Conservation (phyloP, 2,888 invertebrate species). For the Lycophotia porphyrea region DNA sequence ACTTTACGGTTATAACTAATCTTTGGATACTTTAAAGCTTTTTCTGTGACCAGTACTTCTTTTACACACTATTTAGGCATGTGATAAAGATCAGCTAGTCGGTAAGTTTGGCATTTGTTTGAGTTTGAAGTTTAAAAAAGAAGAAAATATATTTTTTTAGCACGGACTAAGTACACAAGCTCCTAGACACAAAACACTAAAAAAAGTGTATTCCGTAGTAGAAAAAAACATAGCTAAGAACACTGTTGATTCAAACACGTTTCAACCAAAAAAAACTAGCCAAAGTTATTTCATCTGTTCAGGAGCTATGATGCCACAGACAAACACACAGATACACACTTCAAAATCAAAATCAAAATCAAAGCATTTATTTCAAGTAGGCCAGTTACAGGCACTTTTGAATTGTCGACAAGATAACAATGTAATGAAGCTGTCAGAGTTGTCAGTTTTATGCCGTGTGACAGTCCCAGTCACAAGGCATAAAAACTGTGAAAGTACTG, state of each 20-base stretch:
- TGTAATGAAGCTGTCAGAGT: too few species aligned
- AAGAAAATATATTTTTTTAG: not conserved
- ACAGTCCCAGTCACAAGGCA: too few species aligned
- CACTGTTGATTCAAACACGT: not conserved
- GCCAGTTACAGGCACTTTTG: too few species aligned
- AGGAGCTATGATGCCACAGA: not conserved
- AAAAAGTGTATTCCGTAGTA: not conserved
- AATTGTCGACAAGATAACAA: too few species aligned
- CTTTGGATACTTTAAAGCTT: not conserved
- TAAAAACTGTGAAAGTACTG: too few species aligned
- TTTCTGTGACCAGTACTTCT: not conserved
- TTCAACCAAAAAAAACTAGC: not conserved
- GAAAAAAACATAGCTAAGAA: not conserved
- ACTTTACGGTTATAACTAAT: too few species aligned
- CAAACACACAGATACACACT: too few species aligned
- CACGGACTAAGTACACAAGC: not conserved
- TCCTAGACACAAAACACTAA: not conserved
- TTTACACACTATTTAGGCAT: not conserved
- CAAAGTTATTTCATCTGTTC: not conserved
- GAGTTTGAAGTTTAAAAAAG: not conserved
- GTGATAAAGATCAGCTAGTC: not conserved
- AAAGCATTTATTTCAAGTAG: too few species aligned
- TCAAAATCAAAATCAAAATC: too few species aligned
- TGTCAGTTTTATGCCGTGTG: too few species aligned
- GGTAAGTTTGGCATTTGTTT: not conserved